phyloP scores from a whole-genome alignment of 2,113 vertebrate species.

The Tachycineta bicolor region DNA sequence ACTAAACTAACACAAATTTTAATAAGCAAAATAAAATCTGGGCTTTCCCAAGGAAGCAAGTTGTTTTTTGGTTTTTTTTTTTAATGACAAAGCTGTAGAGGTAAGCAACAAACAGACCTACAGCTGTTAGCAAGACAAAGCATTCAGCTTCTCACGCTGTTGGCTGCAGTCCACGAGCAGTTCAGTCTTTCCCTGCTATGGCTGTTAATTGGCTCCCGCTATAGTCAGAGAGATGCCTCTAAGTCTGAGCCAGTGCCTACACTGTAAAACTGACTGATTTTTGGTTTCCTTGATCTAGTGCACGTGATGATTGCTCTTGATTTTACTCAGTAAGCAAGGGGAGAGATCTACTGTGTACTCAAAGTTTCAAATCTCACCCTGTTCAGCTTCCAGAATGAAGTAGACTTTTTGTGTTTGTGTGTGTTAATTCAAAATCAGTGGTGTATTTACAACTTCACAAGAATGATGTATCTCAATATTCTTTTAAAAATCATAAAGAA shows the following conservation, averaged over 20 bases:
- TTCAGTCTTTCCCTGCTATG: neutral
- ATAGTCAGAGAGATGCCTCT: neutral
- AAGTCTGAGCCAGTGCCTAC: neutral
- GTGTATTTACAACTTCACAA: neutral
- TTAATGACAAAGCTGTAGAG: neutral
- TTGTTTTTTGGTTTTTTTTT: neutral
- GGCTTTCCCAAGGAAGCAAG: neutral
- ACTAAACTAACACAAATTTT: neutral
- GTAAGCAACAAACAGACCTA: neutral
- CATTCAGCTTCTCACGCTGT: neutral
- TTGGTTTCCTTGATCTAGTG: neutral
- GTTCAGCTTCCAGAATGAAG: neutral
- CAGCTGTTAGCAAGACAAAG: neutral
- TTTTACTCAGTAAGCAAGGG: neutral
- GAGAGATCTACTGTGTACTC: accelerated
- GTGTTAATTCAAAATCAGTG: neutral
- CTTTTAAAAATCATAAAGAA: neutral
- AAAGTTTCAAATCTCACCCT: neutral
- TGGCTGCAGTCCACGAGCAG: neutral
- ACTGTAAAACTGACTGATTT: neutral
- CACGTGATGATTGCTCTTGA: neutral
- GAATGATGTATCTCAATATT: neutral
- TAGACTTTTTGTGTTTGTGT: accelerated
- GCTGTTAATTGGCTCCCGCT: neutral
- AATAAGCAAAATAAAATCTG: neutral